phyloP scores from a whole-genome alignment of 2,113 vertebrate species.

The Egretta garzetta region DNA sequence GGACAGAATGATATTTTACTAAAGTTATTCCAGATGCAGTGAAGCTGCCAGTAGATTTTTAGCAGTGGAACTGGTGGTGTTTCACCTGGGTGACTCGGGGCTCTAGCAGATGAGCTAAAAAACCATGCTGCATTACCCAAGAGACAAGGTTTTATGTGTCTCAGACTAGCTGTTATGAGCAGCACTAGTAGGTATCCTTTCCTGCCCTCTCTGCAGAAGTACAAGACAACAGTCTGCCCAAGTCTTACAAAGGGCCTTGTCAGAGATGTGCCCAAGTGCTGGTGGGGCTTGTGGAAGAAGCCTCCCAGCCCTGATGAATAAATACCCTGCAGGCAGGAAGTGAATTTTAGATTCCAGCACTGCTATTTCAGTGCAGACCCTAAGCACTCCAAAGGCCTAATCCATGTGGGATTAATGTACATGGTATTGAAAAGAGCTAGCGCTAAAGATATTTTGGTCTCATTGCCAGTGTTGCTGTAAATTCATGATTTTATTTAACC shows the following conservation, averaged over 20 bases:
- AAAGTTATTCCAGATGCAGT: neutral
- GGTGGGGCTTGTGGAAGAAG: neutral
- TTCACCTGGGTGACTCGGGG: neutral
- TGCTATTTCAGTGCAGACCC: neutral
- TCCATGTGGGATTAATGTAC: neutral
- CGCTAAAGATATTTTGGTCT: neutral
- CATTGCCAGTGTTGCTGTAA: neutral
- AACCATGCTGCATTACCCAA: neutral
- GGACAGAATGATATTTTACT: neutral
- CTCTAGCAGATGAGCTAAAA: neutral
- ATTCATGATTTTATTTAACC: neutral
- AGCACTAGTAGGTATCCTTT: neutral
- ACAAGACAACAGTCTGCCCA: accelerated
- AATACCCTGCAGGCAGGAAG: neutral
- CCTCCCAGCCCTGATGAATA: neutral
- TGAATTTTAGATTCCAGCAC: neutral
- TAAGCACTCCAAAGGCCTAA: neutral
- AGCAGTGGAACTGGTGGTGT: neutral
- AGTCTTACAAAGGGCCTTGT: neutral
- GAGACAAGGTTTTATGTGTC: neutral
- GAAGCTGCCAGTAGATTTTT: neutral
- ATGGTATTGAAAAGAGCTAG: neutral
- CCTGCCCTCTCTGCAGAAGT: neutral
- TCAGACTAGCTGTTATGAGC: neutral
- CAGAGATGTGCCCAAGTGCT: neutral